phyloP scores from a whole-genome alignment of 2,797 vertebrate species.

The Cuniculus paca region DNA sequence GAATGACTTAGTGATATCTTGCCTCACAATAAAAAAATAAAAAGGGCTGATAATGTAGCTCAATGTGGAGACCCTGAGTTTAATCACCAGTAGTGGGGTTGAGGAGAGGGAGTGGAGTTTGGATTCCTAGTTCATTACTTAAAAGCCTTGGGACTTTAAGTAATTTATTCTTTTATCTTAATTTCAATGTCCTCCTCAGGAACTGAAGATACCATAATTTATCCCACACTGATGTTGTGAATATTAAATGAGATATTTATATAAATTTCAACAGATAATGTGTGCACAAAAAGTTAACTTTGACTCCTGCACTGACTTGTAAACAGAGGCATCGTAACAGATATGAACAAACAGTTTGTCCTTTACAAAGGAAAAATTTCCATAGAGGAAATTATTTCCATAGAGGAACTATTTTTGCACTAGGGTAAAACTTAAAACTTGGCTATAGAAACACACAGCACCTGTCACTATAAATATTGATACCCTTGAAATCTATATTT shows the following conservation, averaged over 20 bases:
- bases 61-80: background rate
- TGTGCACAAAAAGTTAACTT: conserved; percentile 58
- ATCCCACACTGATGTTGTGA: conserved; percentile 22
- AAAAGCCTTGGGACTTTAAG: conserved; percentile 6
- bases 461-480: background rate
- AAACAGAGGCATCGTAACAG: conserved; percentile 45
- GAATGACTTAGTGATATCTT: background rate
- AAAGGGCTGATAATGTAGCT: background rate
- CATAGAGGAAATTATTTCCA: background rate
- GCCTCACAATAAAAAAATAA: background rate
- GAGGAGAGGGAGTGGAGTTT: background rate
- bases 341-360: background rate
- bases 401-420: background rate
- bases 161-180: background rate
- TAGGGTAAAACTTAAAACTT: conserved; percentile 15
- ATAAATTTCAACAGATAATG: conserved; percentile 61
- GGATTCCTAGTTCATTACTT: background rate
- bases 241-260: conserved; percentile 64
- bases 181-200: conserved; percentile 25
- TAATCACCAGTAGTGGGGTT: background rate
- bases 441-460: background rate
- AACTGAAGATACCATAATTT: conserved; percentile 57
- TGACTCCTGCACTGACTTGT: conserved; percentile 26
- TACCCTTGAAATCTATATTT: background rate
- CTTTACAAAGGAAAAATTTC: conserved; percentile 15